These are phyloP conservation scores for Spodoptera litura DNA, from an alignment of 1,140 invertebrate genomes.

Conservation along the genomic window DNA sequence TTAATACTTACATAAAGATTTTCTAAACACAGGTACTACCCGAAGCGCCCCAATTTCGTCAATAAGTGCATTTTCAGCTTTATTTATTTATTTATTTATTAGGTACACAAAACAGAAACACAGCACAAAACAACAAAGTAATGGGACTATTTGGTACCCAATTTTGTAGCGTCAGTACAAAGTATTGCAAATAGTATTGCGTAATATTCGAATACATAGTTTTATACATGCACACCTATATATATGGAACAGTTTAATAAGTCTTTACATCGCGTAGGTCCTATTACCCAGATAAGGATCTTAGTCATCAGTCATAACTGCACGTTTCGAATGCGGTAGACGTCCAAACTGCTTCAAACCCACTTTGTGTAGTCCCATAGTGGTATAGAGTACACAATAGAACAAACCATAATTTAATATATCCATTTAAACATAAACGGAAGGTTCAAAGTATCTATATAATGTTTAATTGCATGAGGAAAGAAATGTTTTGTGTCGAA, in stretches of 20 bases:
- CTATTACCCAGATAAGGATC: constrained; percentile 11
- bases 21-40: too few relatives aligned
- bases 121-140: too few relatives aligned
- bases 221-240: not conserved
- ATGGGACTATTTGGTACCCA: too few relatives aligned
- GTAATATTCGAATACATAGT: too few relatives aligned
- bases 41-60: too few relatives aligned
- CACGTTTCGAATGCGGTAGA: constrained; percentile 19
- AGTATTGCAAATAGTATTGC: too few relatives aligned
- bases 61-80: too few relatives aligned
- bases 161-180: too few relatives aligned
- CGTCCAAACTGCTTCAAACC: constrained; percentile 1
- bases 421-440: constrained; percentile 17
- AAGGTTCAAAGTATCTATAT: not conserved
- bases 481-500: not conserved
- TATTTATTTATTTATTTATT: too few relatives aligned
- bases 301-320: constrained; percentile 15
- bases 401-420: constrained; percentile 18
- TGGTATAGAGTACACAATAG: constrained; percentile 8
- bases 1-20: too few relatives aligned
- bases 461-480: constrained; percentile 1
- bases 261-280: not conserved
- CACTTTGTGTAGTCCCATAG: constrained; percentile 8
- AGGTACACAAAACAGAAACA: too few relatives aligned
- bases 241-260: not conserved